A percentile compares a stretch with the other conserved stretches of the same genome.
Conservation (phyloP, 2,888 invertebrate species). For the Cephus pygmeus region DNA sequence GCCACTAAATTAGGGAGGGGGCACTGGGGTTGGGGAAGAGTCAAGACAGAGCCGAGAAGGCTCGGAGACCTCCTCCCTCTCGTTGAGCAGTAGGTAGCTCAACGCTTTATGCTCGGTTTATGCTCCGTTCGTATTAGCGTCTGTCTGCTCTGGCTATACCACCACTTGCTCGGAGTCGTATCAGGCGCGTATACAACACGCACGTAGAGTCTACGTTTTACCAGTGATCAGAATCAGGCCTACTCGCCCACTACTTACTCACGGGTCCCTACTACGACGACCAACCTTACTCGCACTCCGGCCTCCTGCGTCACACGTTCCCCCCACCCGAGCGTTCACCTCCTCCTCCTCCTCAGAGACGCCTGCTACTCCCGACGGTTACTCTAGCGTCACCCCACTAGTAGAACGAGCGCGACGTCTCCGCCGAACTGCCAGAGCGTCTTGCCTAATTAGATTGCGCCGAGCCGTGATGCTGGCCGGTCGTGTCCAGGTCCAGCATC, state of each 20-base stretch:
- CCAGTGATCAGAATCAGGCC: too few relatives aligned
- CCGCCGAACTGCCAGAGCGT: slow-evolving; percentile 16
- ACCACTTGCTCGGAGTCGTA: too few relatives aligned
- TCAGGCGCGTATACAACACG: too few relatives aligned
- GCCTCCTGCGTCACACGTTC: slow-evolving; percentile 19
- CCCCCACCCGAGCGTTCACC: slow-evolving; percentile 8
- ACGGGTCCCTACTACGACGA: slow-evolving; percentile 19
- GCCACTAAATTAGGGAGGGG: slow-evolving; percentile 2
- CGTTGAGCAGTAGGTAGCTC: too few relatives aligned
- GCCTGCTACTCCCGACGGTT: not conserved
- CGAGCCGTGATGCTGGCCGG: slow-evolving; percentile 39
- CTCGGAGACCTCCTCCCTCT: too few relatives aligned
- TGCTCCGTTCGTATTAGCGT: slow-evolving; percentile 20
- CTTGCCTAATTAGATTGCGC: slow-evolving; percentile 50
- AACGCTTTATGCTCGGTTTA: slow-evolving; percentile 46
- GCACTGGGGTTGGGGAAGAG: slow-evolving; percentile 12
- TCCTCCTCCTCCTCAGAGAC: slow-evolving; percentile 10
- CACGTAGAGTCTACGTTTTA: too few relatives aligned
- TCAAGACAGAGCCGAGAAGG: too few relatives aligned
- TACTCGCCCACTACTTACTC: slow-evolving; percentile 30
- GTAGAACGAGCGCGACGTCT: not conserved
- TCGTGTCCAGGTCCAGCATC: not conserved
- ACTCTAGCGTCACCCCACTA: not conserved
- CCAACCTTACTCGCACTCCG: slow-evolving; percentile 12
- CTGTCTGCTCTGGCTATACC: too few relatives aligned